These are phyloP conservation scores for Sphecodes monilicornis DNA, from an alignment of 2,888 invertebrate genomes.

Conservation along the genomic window DNA sequence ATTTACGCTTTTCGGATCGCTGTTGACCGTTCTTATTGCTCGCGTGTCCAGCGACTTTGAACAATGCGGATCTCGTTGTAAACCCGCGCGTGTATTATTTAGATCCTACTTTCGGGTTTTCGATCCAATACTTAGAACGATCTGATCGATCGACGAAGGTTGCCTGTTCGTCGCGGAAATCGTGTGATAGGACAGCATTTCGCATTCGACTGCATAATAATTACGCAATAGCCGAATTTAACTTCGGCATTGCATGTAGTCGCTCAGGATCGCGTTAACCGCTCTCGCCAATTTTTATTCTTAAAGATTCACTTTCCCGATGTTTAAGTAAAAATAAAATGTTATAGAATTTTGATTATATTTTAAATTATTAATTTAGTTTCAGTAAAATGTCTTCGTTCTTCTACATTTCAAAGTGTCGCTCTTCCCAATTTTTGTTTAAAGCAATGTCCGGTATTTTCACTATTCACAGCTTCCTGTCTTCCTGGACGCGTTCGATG, in stretches of 20 bases:
- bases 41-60: not conserved
- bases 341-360: no score
- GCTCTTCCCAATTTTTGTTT: not conserved
- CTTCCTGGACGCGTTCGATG: not conserved
- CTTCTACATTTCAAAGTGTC: constrained; percentile 7
- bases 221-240: constrained; percentile 10
- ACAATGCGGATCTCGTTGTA: not conserved
- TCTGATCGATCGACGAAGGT: not conserved
- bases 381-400: constrained; percentile 26
- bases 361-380: no score
- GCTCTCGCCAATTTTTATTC: not conserved
- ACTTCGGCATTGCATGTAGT: not conserved
- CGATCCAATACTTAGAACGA: not conserved
- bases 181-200: not conserved
- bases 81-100: constrained; percentile 6
- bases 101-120: constrained; percentile 7
- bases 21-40: not conserved
- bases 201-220: constrained; percentile 11
- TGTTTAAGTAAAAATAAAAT: no score
- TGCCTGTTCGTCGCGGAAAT: not conserved
- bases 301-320: not conserved
- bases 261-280: not conserved
- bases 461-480: not conserved
- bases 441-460: constrained; percentile 13
- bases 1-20: not conserved